Base-by-base conservation (phyloP, 1,140 invertebrate genomes). In the Bombus impatiens region DNA sequence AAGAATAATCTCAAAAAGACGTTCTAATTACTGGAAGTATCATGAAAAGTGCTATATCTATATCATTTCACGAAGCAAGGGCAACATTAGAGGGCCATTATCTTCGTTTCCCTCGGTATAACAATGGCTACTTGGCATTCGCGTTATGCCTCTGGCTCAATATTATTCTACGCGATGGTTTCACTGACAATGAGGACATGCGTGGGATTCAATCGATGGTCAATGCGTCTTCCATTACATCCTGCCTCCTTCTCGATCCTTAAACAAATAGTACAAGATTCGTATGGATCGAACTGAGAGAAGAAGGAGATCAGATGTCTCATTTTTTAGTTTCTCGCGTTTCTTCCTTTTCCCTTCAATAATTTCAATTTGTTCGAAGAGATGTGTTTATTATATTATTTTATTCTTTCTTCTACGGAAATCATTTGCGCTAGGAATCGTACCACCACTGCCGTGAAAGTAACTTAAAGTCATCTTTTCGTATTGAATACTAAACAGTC, bases 121-220 rank as follows among this genome's bases (percentile, higher is more conserved):
- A 91, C 88, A 88, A 90, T 89, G 79, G 82, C 67, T 78, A 91
- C 87, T 92, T 84, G 83, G 78, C 76, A 88, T 90, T 85, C 86
- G 86, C 88, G 18, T 88, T 84, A 86, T 89, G 70, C 67, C 84
- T 62, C 42, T 74, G 65, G 68, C 78, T 44, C 84, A 79, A 91
- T 87, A 90, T 91, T 90, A 84, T 88, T 89, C 86, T n/a, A 74
- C 67, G 80, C 74, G 53, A 80, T 70, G 78, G 87, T 89, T 82
- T 76, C 47, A 53, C 47, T 53, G 18, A 71, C 84, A 84, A 47
- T 70, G 57, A 68, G 42, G n/a, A 74, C 78, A 82, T 82, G 84
- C 86, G 82, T 87, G 86, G 86, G 86, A 89, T 89, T 89, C 86
- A 87, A 90, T 89, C 78, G 78, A 74, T 79, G 70, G 78, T 77